phyloP scores from a whole-genome alignment of 2,888 invertebrate genomes.

The Phortica magna region DNA sequence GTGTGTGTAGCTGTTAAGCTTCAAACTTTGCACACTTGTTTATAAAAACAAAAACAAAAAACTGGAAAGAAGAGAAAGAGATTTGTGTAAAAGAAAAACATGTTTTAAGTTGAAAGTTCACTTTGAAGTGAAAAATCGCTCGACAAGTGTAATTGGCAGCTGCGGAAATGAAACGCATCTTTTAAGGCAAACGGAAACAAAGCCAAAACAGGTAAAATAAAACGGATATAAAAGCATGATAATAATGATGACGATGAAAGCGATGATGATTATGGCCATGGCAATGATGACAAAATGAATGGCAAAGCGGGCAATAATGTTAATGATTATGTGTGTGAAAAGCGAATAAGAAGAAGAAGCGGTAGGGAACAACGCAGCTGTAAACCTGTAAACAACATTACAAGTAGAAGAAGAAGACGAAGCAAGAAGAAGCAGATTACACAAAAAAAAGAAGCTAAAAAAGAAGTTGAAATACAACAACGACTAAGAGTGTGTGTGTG shows the following conservation, averaged over 20 bases:
- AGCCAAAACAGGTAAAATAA: conserved; percentile 23
- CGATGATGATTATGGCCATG: not conserved
- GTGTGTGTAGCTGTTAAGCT: not conserved
- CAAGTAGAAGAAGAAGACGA: not conserved
- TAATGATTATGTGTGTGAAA: conserved; percentile 63
- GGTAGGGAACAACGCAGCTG: conserved; percentile 39
- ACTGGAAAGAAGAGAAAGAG: conserved; percentile 32
- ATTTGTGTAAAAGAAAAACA: not conserved
- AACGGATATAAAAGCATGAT: not conserved
- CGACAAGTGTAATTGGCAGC: conserved; percentile 22
- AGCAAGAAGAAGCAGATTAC: not conserved
- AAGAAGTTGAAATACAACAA: not conserved
- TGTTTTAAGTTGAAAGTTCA: not conserved
- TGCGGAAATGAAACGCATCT: conserved; percentile 35
- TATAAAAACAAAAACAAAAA: not conserved
- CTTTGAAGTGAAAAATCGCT: not conserved
- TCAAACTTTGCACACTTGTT: not conserved
- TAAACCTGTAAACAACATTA: conserved; percentile 48
- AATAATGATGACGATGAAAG: not conserved
- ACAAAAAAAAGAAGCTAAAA: not conserved
- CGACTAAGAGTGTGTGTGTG: not conserved
- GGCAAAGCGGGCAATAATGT: conserved; percentile 57
- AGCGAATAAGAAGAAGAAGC: not conserved
- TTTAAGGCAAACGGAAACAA: conserved; percentile 30
- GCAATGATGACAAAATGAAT: not conserved